Evolutionary conservation across 2,888 invertebrate genomes (phyloP).

Genomic region (Meiosimyza platycephala): DNA sequence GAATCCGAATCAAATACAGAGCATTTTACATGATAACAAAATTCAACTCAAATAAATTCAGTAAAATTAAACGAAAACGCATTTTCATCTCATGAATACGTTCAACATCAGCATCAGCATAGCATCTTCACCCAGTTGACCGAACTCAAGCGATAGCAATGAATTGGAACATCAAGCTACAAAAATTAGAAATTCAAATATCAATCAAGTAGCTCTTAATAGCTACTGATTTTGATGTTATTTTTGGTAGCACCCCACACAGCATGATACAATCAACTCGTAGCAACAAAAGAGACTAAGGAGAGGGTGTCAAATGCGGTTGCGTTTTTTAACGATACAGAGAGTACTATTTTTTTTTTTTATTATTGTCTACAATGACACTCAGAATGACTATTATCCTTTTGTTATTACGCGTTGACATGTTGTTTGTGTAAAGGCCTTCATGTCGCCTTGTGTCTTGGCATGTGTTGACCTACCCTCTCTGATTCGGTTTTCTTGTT

Average conservation of each 20-base stretch:
- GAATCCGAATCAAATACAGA: conserved; percentile 8
- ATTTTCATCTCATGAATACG: conserved; percentile 25
- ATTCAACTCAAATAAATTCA: neutral
- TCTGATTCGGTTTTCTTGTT: neutral
- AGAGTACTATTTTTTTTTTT: conserved; percentile 18
- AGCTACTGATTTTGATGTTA: conserved; percentile 11
- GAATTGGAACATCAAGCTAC: neutral
- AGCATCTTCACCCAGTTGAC: neutral
- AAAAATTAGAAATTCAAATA: conserved; percentile 28
- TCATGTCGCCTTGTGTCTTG: neutral
- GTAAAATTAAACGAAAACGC: neutral
- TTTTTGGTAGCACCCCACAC: conserved; percentile 9
- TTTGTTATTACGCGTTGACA: conserved; percentile 35
- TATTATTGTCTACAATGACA: conserved; percentile 25
- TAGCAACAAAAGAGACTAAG: neutral
- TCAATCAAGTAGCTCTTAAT: conserved; percentile 18
- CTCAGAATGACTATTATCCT: conserved; percentile 23
- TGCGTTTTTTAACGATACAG: conserved; percentile 14
- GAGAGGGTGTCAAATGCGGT: neutral
- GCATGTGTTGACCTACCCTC: conserved; percentile 19
- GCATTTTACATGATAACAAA: neutral
- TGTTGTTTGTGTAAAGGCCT: conserved; percentile 24
- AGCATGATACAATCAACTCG: neutral
- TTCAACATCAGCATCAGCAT: conserved; percentile 13
- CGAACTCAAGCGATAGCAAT: neutral